These are phyloP conservation scores for Cairina moschata DNA, from an alignment of 2,113 vertebrate genomes.

Conservation along the genomic window DNA sequence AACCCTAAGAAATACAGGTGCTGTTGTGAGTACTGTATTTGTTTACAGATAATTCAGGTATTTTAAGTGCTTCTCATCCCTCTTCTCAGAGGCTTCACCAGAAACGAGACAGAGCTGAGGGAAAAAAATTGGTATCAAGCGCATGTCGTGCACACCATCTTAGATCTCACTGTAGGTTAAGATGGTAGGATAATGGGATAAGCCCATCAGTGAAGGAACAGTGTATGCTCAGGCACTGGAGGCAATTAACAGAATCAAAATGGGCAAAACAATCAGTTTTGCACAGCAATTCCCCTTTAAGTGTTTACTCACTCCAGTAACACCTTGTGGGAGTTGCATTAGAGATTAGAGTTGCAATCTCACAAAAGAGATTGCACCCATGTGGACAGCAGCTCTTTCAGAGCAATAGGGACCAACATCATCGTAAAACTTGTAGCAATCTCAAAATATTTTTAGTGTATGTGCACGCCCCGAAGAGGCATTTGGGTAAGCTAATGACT, in stretches of 20 bases:
- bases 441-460: background rate
- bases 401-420: background rate
- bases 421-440: background rate
- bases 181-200: too few relatives aligned
- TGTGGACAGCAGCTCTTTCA: background rate
- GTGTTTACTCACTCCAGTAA: slow-evolving; percentile 23
- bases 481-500: background rate
- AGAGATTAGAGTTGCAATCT: background rate
- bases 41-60: background rate
- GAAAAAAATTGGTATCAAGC: background rate
- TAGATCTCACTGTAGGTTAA: fast-evolving
- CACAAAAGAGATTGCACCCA: background rate
- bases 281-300: slow-evolving; percentile 28
- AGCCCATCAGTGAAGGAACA: background rate
- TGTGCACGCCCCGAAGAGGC: background rate
- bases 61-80: background rate
- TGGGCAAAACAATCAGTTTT: background rate
- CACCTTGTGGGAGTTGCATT: background rate
- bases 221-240: background rate
- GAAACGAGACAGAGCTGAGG: background rate
- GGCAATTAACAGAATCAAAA: background rate
- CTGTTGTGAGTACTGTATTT: background rate
- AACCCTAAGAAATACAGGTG: background rate
- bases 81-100: background rate
- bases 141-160: background rate